Base-by-base conservation (phyloP, 1,140 invertebrate species). In the Heliconius nattereri region DNA sequence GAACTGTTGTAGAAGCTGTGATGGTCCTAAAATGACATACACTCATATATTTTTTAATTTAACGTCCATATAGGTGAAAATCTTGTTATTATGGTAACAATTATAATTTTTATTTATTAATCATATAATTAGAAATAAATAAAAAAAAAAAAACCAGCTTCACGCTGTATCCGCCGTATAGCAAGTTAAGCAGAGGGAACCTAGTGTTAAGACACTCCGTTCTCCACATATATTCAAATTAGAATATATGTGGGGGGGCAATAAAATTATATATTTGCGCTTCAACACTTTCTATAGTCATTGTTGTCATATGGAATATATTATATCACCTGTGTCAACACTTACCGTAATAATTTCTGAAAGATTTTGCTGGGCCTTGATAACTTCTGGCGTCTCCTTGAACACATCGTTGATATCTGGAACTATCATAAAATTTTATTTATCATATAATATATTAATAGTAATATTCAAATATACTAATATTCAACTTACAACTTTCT, bases 1-100 rank as follows among this genome's bases (percentile, higher is more conserved):
- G 96, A 95, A 85, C 97, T 98, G 83, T 97, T 97, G 92, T 98
- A 98, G 93, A 98, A 98, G 45, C 95, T 91, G 89, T 98, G 97
- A 40, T 95, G 93, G 84, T 98, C 97, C 95, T 97, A 86, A 11
- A 83, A 82, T 79, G 16, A 19, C 13, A 45, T 45, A 45, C 5
- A 45, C 13, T 45, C 3, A 45, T 45, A 45, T 45, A 45, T 45
- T 45, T 16, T 45, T 45, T 45, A 13, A 5, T 45, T 45, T 3
- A 5, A 45, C 40, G 13, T 5, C 40, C 13, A 45, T 16, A 45
- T 45, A 16, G 40, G 3, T 45, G 40, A 16, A 45, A 45, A 45
- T 45, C 1, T 11, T 13, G 40, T 16, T 45, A 45, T 45, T 45
- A 45, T 45, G 13, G 11, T 3, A 45, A 45, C 40, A 45, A 45